Evolutionary conservation across 2,113 vertebrate species (phyloP).

Genomic region (Macroglossus sobrinus): DNA sequence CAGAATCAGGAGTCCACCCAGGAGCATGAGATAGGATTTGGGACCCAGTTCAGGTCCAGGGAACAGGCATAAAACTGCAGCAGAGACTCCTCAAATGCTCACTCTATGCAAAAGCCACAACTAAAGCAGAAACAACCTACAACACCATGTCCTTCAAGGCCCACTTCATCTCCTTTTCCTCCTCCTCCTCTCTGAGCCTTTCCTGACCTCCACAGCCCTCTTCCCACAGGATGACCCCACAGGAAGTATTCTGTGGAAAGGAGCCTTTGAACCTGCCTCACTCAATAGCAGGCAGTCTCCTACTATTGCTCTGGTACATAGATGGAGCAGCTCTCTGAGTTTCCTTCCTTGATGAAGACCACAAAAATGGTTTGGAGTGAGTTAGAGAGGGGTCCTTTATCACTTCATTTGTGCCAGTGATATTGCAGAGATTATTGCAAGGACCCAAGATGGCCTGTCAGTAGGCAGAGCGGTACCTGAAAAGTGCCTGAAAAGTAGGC

Average conservation of each 20-base stretch:
- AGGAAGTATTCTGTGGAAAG: not conserved
- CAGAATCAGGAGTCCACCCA: not conserved
- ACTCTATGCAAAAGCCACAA: not conserved
- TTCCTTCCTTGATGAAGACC: not conserved
- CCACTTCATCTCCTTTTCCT: not conserved
- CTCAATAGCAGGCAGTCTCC: not conserved
- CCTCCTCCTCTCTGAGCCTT: not conserved
- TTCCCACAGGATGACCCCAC: too few relatives aligned
- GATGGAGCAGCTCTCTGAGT: not conserved
- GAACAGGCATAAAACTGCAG: not conserved
- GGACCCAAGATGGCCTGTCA: not conserved
- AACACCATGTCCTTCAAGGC: not conserved
- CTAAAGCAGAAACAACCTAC: not conserved
- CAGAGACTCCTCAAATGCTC: not conserved
- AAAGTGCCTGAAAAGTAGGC: not conserved
- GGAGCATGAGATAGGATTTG: not conserved
- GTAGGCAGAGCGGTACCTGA: accelerated
- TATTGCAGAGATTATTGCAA: not conserved
- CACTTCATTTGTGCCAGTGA: not conserved
- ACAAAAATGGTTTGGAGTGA: not conserved
- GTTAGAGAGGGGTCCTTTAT: not conserved
- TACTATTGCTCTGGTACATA: not conserved
- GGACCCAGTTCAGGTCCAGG: not conserved
- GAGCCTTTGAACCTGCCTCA: not conserved
- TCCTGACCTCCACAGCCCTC: not conserved